Conservation (phyloP, 1,140 invertebrate species). For the Lanistes nyassanus region DNA sequence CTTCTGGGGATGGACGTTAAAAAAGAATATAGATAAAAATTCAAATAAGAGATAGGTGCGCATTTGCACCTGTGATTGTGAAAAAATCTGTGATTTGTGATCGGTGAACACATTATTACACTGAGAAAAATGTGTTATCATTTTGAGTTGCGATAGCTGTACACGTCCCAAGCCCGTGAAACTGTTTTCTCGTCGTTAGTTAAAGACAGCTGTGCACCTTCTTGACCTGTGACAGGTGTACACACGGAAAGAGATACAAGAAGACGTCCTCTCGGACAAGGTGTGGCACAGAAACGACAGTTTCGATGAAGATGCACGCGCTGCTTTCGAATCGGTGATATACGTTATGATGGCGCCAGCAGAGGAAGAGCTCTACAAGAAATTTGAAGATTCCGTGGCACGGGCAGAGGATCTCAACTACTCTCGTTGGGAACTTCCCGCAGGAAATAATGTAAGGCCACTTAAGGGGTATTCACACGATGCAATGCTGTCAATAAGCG, state of each 20-base stretch:
- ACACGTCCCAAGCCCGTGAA: too few species aligned
- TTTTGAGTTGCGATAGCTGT: too few species aligned
- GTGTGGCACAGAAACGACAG: slow-evolving; percentile 55
- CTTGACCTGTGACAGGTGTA: slow-evolving; percentile 43
- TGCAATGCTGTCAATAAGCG: too few species aligned
- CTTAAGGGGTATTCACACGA: too few species aligned
- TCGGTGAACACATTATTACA: too few species aligned
- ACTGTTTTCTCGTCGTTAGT: background rate
- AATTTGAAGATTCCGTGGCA: slow-evolving; percentile 32
- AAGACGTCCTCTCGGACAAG: slow-evolving; percentile 50
- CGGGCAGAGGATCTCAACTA: slow-evolving; percentile 25
- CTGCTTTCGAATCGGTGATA: slow-evolving; percentile 59
- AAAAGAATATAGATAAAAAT: background rate
- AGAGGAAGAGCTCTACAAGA: slow-evolving; percentile 20
- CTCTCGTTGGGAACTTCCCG: slow-evolving; percentile 39
- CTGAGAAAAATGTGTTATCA: too few species aligned
- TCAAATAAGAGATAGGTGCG: background rate
- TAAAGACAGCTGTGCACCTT: background rate
- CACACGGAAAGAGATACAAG: slow-evolving; percentile 43
- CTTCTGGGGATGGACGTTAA: background rate
- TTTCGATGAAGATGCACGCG: slow-evolving; percentile 48
- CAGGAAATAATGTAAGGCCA: slow-evolving; percentile 25
- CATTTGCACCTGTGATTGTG: background rate
- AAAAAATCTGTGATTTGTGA: too few species aligned
- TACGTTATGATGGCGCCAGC: slow-evolving; percentile 52